phyloP scores from a whole-genome alignment of 1,140 invertebrate species.

The Temnothorax longispinosus region DNA sequence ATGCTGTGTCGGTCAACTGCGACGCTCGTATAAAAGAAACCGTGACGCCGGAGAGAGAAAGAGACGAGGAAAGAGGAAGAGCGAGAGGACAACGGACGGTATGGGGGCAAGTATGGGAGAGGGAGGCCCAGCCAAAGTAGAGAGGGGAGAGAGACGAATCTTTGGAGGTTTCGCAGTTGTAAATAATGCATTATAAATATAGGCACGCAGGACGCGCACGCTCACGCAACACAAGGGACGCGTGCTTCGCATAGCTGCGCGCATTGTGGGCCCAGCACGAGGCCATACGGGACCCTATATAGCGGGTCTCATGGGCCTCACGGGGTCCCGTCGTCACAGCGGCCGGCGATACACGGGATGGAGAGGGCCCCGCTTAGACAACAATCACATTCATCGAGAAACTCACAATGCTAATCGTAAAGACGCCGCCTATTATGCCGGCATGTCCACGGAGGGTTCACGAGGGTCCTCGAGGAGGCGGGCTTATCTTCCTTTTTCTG shows the following conservation, averaged over 20 bases:
- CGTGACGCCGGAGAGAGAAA: constrained; percentile 43
- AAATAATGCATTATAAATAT: constrained; percentile 85
- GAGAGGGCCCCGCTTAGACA: constrained; percentile 80
- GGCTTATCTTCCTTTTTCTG: constrained; percentile 72
- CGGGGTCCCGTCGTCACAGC: constrained; percentile 63
- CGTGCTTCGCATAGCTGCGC: constrained; percentile 85
- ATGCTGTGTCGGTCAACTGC: constrained; percentile 64
- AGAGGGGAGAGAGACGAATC: constrained; percentile 56
- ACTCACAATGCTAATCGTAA: constrained; percentile 86
- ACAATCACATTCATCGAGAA: constrained; percentile 85
- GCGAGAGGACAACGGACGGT: not conserved
- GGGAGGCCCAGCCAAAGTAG: constrained; percentile 14
- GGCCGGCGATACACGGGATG: constrained; percentile 72
- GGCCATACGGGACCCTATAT: constrained; percentile 72
- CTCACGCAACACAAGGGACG: constrained; percentile 82
- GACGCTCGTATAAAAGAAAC: constrained; percentile 57
- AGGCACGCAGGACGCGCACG: constrained; percentile 80
- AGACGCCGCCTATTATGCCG: constrained; percentile 85
- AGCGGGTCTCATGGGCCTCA: constrained; percentile 58
- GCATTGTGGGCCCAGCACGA: constrained; percentile 83
- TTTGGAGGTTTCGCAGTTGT: constrained; percentile 80
- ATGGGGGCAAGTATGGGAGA: not conserved
- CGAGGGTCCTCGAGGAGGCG: constrained; percentile 68
- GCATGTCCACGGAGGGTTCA: constrained; percentile 72
- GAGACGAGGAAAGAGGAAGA: constrained; percentile 15